Evolutionary conservation across 2,888 invertebrate species (phyloP).

Genomic region (Ypsolopha scabrella): DNA sequence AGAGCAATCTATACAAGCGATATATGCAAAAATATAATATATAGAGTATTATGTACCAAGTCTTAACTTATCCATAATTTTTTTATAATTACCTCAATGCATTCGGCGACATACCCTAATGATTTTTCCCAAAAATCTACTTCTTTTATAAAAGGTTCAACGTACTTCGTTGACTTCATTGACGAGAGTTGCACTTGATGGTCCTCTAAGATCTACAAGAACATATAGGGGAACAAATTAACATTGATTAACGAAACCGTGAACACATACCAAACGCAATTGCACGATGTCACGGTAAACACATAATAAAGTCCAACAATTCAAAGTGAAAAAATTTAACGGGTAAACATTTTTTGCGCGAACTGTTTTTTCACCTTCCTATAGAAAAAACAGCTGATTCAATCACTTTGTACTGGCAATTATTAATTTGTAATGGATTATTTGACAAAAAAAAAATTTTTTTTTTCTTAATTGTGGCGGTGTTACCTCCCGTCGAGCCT

Average conservation of each 20-base stretch:
- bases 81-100: conserved; percentile 72
- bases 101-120: conserved; percentile 84
- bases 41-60: not conserved
- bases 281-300: too few species aligned
- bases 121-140: conserved; percentile 91
- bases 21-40: not conserved
- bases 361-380: too few species aligned
- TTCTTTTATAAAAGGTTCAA: conserved; percentile 85
- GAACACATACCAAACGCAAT: not conserved
- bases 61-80: not conserved
- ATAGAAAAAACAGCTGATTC: too few species aligned
- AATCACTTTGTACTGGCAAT: too few species aligned
- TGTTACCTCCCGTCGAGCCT: too few species aligned
- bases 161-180: conserved; percentile 90
- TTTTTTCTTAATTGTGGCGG: too few species aligned
- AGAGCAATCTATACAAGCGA: conserved; percentile 63
- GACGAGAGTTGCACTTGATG: conserved; percentile 85
- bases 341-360: too few species aligned
- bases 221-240: not conserved
- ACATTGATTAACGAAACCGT: not conserved
- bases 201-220: conserved; percentile 80
- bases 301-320: too few species aligned
- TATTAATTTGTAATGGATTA: too few species aligned
- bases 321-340: not conserved
- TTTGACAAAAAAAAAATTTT: too few species aligned